Percentiles rank a stretch among this genome's conserved stretches.
Evolutionary conservation across 2,797 vertebrate genomes (phyloP).

Genomic region (Echiichthys vipera): DNA sequence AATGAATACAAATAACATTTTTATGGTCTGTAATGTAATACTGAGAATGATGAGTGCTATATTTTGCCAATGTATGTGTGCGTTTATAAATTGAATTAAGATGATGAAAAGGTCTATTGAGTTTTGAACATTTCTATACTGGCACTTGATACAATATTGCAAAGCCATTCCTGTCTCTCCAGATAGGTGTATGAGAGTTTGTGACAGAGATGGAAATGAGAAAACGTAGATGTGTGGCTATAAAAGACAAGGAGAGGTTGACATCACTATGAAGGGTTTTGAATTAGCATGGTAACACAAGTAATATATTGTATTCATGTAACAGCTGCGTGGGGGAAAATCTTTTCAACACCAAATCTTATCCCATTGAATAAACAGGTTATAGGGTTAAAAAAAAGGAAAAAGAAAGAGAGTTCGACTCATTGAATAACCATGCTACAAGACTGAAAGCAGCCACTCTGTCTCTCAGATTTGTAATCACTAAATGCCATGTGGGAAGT

Average conservation of each 20-base stretch:
- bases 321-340: background rate
- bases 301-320: slow-evolving; percentile 3
- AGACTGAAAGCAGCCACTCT: slow-evolving; percentile 57
- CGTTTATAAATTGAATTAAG: slow-evolving; percentile 21
- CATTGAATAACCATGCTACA: slow-evolving; percentile 49
- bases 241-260: background rate
- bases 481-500: slow-evolving; percentile 63
- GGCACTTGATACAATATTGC: slow-evolving; percentile 6
- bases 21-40: background rate
- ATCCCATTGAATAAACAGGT: slow-evolving; percentile 1
- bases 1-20: slow-evolving; percentile 5
- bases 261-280: background rate
- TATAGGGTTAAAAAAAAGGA: background rate
- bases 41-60: background rate
- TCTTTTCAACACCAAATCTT: background rate
- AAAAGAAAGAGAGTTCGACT: background rate
- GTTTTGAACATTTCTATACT: slow-evolving; percentile 4
- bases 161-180: background rate
- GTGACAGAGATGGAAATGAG: background rate
- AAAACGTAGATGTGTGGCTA: background rate
- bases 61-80: background rate
- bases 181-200: background rate
- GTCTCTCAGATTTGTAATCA: slow-evolving; percentile 57
- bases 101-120: slow-evolving; percentile 3
- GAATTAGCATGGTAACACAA: background rate